Evolutionary conservation across 2,113 vertebrate genomes (phyloP).

Genomic region (Bufo gargarizans): DNA sequence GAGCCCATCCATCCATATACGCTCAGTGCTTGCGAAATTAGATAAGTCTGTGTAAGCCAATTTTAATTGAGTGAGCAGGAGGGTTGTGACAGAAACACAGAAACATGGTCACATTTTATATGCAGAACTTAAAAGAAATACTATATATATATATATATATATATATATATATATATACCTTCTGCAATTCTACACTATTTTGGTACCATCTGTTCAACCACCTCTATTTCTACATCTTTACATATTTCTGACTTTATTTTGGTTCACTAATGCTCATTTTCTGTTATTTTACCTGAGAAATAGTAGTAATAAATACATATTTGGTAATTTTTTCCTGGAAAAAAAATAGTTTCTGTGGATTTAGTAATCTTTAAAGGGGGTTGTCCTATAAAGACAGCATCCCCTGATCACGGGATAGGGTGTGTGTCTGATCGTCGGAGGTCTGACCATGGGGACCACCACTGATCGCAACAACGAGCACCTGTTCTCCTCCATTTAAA

Average conservation of each 20-base stretch:
- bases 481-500: no score
- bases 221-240: background rate
- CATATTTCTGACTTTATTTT: no score
- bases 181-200: background rate
- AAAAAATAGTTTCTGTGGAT: no score
- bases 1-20: conserved; percentile 38
- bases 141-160: background rate
- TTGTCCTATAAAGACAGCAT: no score
- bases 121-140: background rate
- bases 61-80: conserved; percentile 33
- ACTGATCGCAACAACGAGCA: no score
- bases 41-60: conserved; percentile 34
- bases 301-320: background rate
- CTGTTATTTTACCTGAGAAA: background rate
- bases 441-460: no score
- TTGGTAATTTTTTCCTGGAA: background rate
- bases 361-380: no score
- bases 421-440: no score
- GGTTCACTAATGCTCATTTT: background rate
- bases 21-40: conserved; percentile 37
- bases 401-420: no score
- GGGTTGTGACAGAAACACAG: background rate
- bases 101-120: background rate
- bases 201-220: background rate
- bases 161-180: background rate